These are phyloP conservation scores for Notospermus geniculatus DNA, from an alignment of 1,140 invertebrate genomes.

Conservation along the genomic window DNA sequence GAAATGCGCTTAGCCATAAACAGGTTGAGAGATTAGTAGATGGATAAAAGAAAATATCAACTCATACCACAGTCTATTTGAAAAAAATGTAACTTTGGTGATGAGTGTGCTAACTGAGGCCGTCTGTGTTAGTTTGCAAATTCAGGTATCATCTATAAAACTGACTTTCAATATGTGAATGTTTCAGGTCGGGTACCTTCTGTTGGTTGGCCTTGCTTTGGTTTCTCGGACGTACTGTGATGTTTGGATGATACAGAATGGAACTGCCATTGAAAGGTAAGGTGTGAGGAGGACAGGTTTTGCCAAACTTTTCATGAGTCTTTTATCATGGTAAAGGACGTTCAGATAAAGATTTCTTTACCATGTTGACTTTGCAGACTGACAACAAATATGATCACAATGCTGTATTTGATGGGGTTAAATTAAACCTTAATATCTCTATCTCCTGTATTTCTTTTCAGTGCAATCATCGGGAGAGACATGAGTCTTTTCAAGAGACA, in stretches of 20 bases:
- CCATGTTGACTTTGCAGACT: too few relatives aligned
- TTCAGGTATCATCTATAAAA: too few relatives aligned
- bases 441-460: constrained; percentile 59
- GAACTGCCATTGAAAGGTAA: constrained; percentile 89
- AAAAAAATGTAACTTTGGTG: not conserved
- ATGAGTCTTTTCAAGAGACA: constrained; percentile 71
- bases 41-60: not conserved
- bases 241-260: constrained; percentile 94
- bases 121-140: too few relatives aligned
- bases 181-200: constrained; percentile 70
- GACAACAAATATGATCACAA: too few relatives aligned
- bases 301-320: too few relatives aligned
- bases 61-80: not conserved
- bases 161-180: not conserved
- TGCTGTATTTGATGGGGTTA: too few relatives aligned
- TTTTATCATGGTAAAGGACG: not conserved
- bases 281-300: constrained; percentile 21
- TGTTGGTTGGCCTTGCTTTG: constrained; percentile 77
- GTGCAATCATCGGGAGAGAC: constrained; percentile 89
- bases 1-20: not conserved
- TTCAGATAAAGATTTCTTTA: too few relatives aligned
- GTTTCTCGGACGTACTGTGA: constrained; percentile 89
- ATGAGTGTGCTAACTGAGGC: not conserved
- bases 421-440: too few relatives aligned
- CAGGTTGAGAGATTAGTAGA: not conserved